phyloP scores from a whole-genome alignment of 2,888 invertebrate genomes.

The Schrankia costaestrigalis region DNA sequence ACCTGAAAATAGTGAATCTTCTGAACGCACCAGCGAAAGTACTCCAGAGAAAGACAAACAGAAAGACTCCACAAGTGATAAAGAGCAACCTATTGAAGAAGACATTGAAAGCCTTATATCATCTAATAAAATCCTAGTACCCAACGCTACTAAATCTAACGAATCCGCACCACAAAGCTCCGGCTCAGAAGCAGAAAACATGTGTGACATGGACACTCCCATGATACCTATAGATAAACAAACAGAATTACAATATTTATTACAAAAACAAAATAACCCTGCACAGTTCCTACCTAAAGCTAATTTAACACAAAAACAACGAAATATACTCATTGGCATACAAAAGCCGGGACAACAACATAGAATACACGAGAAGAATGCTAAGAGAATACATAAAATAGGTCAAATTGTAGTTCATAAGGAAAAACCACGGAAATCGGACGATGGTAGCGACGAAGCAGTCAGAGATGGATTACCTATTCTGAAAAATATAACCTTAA shows the following conservation, averaged over 20 bases:
- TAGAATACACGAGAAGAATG: conserved; percentile 65
- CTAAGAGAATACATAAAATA: conserved; percentile 68
- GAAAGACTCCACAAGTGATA: conserved; percentile 34
- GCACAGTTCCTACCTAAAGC: conserved; percentile 66
- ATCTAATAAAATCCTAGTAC: conserved; percentile 71
- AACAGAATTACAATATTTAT: conserved; percentile 68
- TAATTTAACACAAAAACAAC: conserved; percentile 64
- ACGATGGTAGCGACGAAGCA: conserved; percentile 54
- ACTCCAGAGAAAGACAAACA: conserved; percentile 59
- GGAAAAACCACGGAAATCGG: conserved; percentile 45
- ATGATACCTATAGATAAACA: conserved; percentile 65
- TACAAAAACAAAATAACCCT: conserved; percentile 75
- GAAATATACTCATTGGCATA: conserved; percentile 60
- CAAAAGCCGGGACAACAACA: conserved; percentile 65
- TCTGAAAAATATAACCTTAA: conserved; percentile 72
- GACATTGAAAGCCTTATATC: conserved; percentile 77
- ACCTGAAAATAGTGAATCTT: conserved; percentile 61
- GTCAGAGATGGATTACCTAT: conserved; percentile 46
- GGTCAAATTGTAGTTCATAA: conserved; percentile 64
- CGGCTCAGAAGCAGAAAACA: conserved; percentile 52
- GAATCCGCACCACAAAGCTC: conserved; percentile 50
- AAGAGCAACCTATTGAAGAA: conserved; percentile 53
- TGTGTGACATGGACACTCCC: conserved; percentile 55
- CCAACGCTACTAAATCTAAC: conserved; percentile 48
- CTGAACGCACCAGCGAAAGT: conserved; percentile 58